phyloP scores from a whole-genome alignment of 2,113 vertebrate genomes.

The Scopus umbretta region DNA sequence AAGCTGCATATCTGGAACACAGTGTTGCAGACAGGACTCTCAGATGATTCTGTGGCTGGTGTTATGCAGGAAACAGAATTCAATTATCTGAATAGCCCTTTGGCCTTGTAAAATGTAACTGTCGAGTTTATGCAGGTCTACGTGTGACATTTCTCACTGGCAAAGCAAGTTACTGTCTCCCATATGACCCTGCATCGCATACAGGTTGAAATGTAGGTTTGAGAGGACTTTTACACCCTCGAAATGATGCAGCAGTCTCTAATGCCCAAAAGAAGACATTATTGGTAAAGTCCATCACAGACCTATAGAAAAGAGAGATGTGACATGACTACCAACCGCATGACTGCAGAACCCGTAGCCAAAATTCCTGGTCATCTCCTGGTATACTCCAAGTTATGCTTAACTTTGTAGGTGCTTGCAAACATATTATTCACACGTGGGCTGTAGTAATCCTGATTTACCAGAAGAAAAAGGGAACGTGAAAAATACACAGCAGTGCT shows the following conservation, averaged over 20 bases:
- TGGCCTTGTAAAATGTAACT: slow-evolving; percentile 17
- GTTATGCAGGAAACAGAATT: slow-evolving; percentile 31
- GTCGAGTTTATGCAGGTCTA: background rate
- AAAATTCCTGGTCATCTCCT: background rate
- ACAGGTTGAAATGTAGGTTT: background rate
- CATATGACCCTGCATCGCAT: accelerated
- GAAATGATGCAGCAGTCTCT: background rate
- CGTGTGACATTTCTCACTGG: background rate
- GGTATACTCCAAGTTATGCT: background rate
- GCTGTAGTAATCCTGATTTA: background rate
- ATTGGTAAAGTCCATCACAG: background rate
- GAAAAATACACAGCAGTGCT: background rate
- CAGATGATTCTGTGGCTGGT: background rate
- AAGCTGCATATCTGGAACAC: background rate
- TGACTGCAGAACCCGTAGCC: background rate
- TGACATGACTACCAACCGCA: background rate
- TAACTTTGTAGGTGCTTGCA: background rate
- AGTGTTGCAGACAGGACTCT: background rate
- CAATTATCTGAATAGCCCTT: background rate
- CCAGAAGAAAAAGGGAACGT: background rate
- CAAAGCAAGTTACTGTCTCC: background rate
- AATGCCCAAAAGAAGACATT: background rate
- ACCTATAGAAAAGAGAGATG: background rate
- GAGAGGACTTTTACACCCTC: background rate
- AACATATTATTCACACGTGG: background rate